Evolutionary conservation across 2,797 vertebrate genomes (phyloP).

Genomic region (Artibeus lituratus): DNA sequence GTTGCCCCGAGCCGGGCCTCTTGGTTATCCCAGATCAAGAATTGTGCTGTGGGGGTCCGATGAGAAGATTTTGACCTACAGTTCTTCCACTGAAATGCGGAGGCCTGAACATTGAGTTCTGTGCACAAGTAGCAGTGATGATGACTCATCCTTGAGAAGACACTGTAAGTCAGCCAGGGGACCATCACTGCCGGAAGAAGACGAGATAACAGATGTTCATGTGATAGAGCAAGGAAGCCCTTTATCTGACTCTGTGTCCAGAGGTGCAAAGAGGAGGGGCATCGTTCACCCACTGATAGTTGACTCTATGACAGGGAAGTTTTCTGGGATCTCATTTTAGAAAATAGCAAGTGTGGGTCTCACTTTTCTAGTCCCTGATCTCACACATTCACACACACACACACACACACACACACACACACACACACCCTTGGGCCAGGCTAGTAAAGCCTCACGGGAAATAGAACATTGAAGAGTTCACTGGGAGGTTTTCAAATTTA

Average conservation of each 20-base stretch:
- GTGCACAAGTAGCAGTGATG: background rate
- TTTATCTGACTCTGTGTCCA: background rate
- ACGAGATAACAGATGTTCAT: background rate
- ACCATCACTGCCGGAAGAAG: background rate
- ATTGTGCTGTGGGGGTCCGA: background rate
- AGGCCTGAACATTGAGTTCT: background rate
- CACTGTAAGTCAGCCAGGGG: background rate
- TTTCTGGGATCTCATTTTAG: background rate
- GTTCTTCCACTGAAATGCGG: background rate
- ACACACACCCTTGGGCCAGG: background rate
- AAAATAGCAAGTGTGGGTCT: background rate
- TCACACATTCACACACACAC: background rate
- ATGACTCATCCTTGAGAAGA: background rate
- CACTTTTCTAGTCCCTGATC: background rate
- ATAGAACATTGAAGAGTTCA: background rate
- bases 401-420: background rate
- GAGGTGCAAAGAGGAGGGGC: background rate
- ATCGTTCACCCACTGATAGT: background rate
- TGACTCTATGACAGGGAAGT: background rate
- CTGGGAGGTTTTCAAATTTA: constrained; percentile 1
- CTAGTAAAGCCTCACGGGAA: background rate
- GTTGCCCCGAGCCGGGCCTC: background rate
- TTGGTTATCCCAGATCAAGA: background rate
- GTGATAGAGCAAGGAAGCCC: background rate
- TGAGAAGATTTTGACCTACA: background rate